Evolutionary conservation across 2,797 vertebrate genomes (phyloP).

Genomic region (Phoebastria nigripes): DNA sequence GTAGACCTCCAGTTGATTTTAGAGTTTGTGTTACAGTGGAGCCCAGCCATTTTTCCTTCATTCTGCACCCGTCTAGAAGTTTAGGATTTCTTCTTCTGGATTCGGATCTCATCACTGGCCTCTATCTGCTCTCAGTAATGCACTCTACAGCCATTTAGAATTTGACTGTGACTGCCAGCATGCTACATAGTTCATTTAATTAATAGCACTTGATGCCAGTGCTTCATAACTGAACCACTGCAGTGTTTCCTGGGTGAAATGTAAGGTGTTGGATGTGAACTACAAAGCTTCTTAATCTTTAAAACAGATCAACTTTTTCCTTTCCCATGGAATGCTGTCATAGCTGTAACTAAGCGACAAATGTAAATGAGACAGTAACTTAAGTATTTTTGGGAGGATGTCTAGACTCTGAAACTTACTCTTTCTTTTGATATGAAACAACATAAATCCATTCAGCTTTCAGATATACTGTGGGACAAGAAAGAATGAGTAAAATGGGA

Average conservation of each 20-base stretch:
- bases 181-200: background rate
- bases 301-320: background rate
- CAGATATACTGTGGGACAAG: background rate
- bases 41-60: background rate
- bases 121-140: background rate
- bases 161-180: background rate
- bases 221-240: background rate
- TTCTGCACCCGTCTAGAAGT: background rate
- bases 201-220: background rate
- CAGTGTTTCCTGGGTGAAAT: conserved; percentile 16
- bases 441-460: conserved; percentile 6
- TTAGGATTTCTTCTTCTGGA: background rate
- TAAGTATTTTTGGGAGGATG: background rate
- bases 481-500: background rate
- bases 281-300: background rate
- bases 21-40: background rate
- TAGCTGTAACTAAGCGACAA: background rate
- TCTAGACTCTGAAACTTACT: conserved; percentile 35
- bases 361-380: background rate
- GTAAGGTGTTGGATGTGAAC: background rate
- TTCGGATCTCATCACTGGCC: background rate
- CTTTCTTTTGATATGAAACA: conserved; percentile 19
- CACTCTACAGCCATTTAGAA: background rate
- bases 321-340: background rate
- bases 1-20: background rate